Conservation (phyloP, 2,797 vertebrate genomes). For the Neoniphon sammara region DNA sequence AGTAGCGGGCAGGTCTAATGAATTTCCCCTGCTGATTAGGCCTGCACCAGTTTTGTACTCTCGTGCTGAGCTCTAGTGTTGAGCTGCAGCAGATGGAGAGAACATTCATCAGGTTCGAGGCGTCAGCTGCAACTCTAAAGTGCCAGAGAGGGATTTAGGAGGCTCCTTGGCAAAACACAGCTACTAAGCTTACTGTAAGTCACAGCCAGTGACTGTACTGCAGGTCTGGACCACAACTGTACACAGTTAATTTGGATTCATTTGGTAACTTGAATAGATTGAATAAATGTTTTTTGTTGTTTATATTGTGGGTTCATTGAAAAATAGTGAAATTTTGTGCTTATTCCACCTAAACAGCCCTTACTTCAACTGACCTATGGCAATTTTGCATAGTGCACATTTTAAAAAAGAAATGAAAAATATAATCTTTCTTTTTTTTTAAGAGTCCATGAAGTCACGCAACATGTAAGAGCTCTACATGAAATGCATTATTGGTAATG, state of each 20-base stretch:
- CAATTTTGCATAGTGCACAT: too few relatives aligned
- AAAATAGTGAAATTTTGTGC: neutral
- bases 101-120: constrained; percentile 67
- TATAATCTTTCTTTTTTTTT: neutral
- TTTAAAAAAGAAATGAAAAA: neutral
- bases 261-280: constrained; percentile 4
- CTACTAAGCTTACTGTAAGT: constrained; percentile 58
- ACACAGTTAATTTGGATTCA: constrained; percentile 24
- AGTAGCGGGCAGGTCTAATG: constrained; percentile 63
- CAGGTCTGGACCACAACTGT: constrained; percentile 42
- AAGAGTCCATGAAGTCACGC: neutral
- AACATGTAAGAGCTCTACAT: constrained; percentile 3
- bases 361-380: too few relatives aligned
- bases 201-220: constrained; percentile 39
- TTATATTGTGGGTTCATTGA: constrained; percentile 4
- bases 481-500: constrained; percentile 20
- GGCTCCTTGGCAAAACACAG: constrained; percentile 51
- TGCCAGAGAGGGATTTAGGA: constrained; percentile 72
- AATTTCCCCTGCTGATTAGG: constrained; percentile 72
- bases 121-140: constrained; percentile 72
- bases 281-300: neutral
- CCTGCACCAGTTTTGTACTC: constrained; percentile 53
- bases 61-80: constrained; percentile 40
- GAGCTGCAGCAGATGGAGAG: constrained; percentile 72
- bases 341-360: neutral